phyloP scores from a whole-genome alignment of 1,140 invertebrate species.

The Anthonomus grandis region DNA sequence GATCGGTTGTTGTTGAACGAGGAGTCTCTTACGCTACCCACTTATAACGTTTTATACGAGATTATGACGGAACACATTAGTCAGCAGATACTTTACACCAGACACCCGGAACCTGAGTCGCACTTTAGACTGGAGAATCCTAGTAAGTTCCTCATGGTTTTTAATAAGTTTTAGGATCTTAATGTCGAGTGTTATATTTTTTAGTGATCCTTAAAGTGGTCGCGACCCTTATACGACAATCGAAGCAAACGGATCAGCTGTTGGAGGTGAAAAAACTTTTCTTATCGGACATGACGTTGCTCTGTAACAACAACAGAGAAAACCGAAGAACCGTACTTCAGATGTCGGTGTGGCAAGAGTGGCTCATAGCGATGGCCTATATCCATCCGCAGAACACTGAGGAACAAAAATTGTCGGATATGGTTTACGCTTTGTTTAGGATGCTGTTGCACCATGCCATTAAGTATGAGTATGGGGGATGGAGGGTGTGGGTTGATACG shows the following conservation, averaged over 20 bases:
- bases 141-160: constrained; percentile 67
- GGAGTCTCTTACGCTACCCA: constrained; percentile 84
- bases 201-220: constrained; percentile 97
- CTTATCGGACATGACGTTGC: constrained; percentile 92
- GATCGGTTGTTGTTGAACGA: constrained; percentile 89
- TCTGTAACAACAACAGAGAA: constrained; percentile 96
- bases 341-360: constrained; percentile 99
- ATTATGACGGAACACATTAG: constrained; percentile 96
- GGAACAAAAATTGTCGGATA: constrained; percentile 95
- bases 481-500: constrained; percentile 99
- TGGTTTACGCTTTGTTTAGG: constrained; percentile 95
- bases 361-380: constrained; percentile 98
- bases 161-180: not conserved
- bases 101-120: constrained; percentile 90
- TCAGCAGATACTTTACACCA: constrained; percentile 87
- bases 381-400: constrained; percentile 94
- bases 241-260: constrained; percentile 86
- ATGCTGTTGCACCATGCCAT: constrained; percentile 99
- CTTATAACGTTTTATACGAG: constrained; percentile 99
- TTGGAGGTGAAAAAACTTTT: constrained; percentile 95
- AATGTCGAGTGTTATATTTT: constrained; percentile 38
- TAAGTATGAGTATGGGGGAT: constrained; percentile 99
- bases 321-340: constrained; percentile 95
- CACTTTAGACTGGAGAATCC: constrained; percentile 96
- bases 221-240: constrained; percentile 93